A percentile compares a stretch with the other conserved stretches of the same genome.
Evolutionary conservation across 1,140 invertebrate species (phyloP).

Genomic region (Samia ricini): DNA sequence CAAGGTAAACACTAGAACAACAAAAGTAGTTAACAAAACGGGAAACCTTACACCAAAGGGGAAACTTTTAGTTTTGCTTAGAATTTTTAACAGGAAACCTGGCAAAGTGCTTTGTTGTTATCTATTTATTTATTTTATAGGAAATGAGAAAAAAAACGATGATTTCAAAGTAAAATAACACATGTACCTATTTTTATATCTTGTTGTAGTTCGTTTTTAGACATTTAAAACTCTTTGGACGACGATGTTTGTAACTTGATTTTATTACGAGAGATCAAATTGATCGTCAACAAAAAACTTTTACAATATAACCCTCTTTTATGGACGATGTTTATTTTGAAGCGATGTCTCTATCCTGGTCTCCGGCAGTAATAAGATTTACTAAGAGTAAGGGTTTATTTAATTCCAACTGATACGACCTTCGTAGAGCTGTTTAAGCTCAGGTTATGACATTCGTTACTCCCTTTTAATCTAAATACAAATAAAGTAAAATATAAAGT

Average conservation of each 20-base stretch:
- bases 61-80: no score
- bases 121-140: no score
- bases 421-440: not conserved
- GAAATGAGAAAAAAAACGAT: no score
- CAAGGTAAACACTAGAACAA: no score
- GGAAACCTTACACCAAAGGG: no score
- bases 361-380: constrained; percentile 26
- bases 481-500: not conserved
- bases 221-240: not conserved
- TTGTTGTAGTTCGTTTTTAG: not conserved
- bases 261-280: constrained; percentile 29
- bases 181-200: not conserved
- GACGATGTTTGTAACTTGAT: constrained; percentile 17
- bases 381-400: constrained; percentile 26
- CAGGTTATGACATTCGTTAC: not conserved
- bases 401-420: constrained; percentile 20
- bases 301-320: constrained; percentile 29
- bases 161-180: no score
- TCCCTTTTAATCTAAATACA: not conserved
- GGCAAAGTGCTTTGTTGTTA: no score
- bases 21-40: no score
- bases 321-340: constrained; percentile 29
- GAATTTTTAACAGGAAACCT: no score
- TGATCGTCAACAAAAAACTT: constrained; percentile 28
- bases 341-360: constrained; percentile 21